Evolutionary conservation across 2,888 invertebrate genomes (phyloP).

Genomic region (Eristalis arbustorum): DNA sequence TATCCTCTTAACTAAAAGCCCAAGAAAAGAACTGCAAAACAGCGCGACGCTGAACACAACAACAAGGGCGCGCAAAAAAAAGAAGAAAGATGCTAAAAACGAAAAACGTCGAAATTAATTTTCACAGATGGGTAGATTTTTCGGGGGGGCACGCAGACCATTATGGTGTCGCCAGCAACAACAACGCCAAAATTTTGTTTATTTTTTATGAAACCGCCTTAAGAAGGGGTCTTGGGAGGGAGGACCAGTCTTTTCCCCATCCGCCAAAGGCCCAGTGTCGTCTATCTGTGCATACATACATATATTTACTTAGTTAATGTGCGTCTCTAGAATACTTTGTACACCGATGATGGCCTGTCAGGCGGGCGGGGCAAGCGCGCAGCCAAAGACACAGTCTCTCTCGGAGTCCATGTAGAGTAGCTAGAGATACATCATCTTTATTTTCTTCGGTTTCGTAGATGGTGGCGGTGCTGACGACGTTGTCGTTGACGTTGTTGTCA

Average conservation of each 20-base stretch:
- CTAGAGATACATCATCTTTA: constrained; percentile 58
- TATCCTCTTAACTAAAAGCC: constrained; percentile 25
- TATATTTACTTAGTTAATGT: constrained; percentile 64
- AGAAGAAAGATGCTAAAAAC: neutral
- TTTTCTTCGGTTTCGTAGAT: constrained; percentile 28
- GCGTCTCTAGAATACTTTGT: constrained; percentile 44
- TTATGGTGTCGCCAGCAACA: constrained; percentile 30
- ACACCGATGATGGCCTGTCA: constrained; percentile 56
- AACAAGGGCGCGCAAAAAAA: neutral
- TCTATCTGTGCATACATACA: constrained; percentile 45
- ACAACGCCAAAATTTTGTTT: neutral
- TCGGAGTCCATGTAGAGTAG: too few species aligned
- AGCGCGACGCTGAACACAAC: neutral
- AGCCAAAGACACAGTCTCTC: constrained; percentile 26
- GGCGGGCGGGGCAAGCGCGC: neutral
- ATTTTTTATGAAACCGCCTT: constrained; percentile 23
- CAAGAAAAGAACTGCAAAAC: constrained; percentile 6
- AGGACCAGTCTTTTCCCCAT: neutral
- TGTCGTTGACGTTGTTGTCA: constrained; percentile 9
- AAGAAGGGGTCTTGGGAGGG: too few species aligned
- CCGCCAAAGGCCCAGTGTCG: neutral
- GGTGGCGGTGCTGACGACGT: constrained; percentile 18
- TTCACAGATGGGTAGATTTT: constrained; percentile 60
- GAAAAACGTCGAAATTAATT: constrained; percentile 67
- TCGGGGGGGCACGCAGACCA: constrained; percentile 45